phyloP scores from a whole-genome alignment of 2,888 invertebrate species.

The Ectemnius continuus region DNA sequence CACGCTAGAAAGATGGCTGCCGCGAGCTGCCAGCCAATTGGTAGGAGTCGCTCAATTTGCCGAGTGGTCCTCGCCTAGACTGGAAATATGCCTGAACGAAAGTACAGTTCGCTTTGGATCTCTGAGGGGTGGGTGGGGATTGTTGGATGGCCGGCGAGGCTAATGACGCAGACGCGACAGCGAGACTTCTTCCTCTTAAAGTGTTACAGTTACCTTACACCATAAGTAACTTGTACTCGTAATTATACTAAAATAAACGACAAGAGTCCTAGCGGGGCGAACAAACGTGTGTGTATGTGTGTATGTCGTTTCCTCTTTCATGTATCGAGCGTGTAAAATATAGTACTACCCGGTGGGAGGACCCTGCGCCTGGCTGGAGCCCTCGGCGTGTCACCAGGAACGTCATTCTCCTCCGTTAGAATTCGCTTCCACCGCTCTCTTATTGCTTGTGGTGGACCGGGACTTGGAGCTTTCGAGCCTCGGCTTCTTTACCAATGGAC shows the following conservation, averaged over 20 bases:
- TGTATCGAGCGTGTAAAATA: constrained; percentile 1
- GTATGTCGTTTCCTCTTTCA: no score
- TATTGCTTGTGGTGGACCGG: constrained; percentile 41
- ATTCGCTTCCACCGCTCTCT: constrained; percentile 25
- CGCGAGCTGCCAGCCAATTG: neutral
- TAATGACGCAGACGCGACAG: constrained; percentile 40
- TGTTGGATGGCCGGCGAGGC: constrained; percentile 1
- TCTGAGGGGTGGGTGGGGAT: neutral
- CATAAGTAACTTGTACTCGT: constrained; percentile 20
- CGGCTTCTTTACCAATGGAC: neutral
- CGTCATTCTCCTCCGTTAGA: no score
- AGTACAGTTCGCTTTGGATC: neutral
- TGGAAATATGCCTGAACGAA: constrained; percentile 1
- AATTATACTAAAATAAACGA: constrained; percentile 51
- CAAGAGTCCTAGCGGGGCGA: constrained; percentile 43
- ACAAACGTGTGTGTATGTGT: constrained; percentile 39
- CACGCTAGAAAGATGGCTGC: neutral
- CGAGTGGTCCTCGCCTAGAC: no score
- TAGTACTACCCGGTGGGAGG: constrained; percentile 1
- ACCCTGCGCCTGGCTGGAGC: neutral
- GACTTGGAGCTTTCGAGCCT: constrained; percentile 14
- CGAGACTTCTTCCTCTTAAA: constrained; percentile 28
- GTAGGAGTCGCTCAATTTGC: neutral
- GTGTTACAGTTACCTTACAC: constrained; percentile 42
- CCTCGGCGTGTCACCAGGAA: no score